Evolutionary conservation across 2,888 invertebrate genomes (phyloP).

Genomic region (Caenorhabditis panamensis): DNA sequence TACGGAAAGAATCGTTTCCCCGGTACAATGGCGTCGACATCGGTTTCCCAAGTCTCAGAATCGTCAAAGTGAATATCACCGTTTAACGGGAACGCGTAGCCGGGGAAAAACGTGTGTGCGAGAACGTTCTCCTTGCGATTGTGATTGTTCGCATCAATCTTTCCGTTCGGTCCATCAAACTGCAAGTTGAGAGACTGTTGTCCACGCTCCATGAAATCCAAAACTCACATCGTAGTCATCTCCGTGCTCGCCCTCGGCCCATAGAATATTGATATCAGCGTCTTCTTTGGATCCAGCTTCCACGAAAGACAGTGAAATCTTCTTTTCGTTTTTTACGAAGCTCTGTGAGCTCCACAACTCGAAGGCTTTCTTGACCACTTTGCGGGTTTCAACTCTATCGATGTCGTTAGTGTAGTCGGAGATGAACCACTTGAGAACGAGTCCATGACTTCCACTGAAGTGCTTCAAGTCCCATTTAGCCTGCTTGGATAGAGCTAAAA

Average conservation of each 20-base stretch:
- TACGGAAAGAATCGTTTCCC: constrained; percentile 77
- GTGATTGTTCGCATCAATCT: constrained; percentile 46
- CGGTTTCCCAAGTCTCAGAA: constrained; percentile 74
- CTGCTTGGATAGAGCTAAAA: constrained; percentile 62
- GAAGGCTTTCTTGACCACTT: constrained; percentile 84
- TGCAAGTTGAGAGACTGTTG: constrained; percentile 33
- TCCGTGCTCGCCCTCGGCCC: constrained; percentile 84
- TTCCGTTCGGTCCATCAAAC: constrained; percentile 76
- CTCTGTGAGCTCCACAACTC: constrained; percentile 85
- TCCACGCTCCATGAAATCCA: background rate
- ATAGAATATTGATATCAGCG: constrained; percentile 88
- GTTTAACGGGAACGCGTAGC: constrained; percentile 76
- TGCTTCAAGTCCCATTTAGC: constrained; percentile 66
- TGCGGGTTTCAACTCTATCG: constrained; percentile 64
- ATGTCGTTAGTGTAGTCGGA: constrained; percentile 79
- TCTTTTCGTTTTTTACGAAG: constrained; percentile 79
- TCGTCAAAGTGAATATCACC: constrained; percentile 82
- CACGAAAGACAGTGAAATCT: constrained; percentile 83
- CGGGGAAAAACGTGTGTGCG: constrained; percentile 81
- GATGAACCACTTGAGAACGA: constrained; percentile 78
- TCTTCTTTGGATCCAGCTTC: constrained; percentile 82
- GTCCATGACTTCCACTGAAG: constrained; percentile 63
- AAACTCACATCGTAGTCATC: constrained; percentile 72
- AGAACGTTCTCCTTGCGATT: constrained; percentile 75
- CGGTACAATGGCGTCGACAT: constrained; percentile 35